Evolutionary conservation across 2,888 invertebrate species (phyloP), one percentile per base, ranked within the genome.

Genomic region (Cryptus armator): DNA sequence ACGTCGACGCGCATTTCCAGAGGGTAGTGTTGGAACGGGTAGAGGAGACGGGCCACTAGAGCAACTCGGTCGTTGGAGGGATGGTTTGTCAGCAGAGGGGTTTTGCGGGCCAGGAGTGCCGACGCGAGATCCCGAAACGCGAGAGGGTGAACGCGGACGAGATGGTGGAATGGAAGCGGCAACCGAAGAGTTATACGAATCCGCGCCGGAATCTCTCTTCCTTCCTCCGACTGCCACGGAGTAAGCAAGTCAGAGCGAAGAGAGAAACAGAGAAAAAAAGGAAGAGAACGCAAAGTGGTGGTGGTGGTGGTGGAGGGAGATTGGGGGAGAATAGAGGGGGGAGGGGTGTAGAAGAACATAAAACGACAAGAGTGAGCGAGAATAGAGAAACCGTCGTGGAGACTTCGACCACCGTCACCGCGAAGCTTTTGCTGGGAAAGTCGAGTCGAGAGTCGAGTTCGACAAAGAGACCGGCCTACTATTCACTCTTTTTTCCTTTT

Each of bases 121-220:
- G 83, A 77, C 56, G 77, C 75, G 81, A 56, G 64, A 77, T 72
- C 74, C 37, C 81, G 84, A 85, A 85, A 84, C 59, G 5, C 37
- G 37, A 9, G 66, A 64, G 68, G 78, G 78, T 70, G 70, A 83
- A 72, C 37, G 68, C 59, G n/a, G 32, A 46, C 64, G 66, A 64
- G 79, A 68, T 46, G 70, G 48, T 74, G 76, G 74, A 86, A 83
- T 74, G 80, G 80, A 84, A 86, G 84, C 81, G 67, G 77, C 80
- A 66, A 81, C 72, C 81, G 72, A 83, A 84, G 81, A 83, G 83
- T 85, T 77, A 81, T 84, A 82, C 74, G 75, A 75, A 76, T 72
- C 70, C 59, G 64, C 44, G 32, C 3, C 16, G 43, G 44, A 72
- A 48, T 86, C 78, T 81, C 78, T 59, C 48, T 62, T 43, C 62